phyloP scores from a whole-genome alignment of 1,140 invertebrate genomes.

The Drosophila kohkoa region DNA sequence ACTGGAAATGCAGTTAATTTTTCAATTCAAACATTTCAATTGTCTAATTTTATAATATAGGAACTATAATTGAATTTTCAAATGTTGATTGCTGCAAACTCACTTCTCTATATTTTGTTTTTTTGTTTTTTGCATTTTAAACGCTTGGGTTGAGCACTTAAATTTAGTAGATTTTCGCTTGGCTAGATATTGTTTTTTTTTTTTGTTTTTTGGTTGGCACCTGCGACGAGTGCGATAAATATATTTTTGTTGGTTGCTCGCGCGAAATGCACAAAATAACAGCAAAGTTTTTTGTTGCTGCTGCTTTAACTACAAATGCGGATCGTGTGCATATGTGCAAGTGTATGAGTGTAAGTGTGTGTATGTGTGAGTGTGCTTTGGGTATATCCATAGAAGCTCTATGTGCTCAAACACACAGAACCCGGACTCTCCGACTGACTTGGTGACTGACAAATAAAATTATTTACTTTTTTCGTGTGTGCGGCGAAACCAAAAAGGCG shows the following conservation, averaged over 20 bases:
- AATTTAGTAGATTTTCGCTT: not conserved
- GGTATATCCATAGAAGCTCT: slow-evolving; percentile 35
- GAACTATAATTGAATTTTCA: too few species aligned
- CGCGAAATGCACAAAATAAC: slow-evolving; percentile 26
- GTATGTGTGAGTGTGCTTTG: slow-evolving; percentile 3
- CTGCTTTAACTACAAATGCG: slow-evolving; percentile 6
- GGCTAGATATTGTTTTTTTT: not conserved
- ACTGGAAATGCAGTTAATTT: not conserved
- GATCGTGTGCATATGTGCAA: slow-evolving; percentile 3
- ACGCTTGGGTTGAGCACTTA: not conserved
- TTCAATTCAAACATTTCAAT: too few species aligned
- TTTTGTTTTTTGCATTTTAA: not conserved
- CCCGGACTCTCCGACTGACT: slow-evolving; percentile 51
- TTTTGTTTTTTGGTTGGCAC: not conserved
- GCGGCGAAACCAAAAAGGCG: slow-evolving; percentile 65
- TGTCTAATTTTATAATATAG: too few species aligned
- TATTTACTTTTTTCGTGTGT: slow-evolving; percentile 74
- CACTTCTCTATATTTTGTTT: too few species aligned
- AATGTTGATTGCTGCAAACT: too few species aligned
- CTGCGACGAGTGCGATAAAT: slow-evolving; percentile 7
- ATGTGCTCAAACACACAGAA: slow-evolving; percentile 51
- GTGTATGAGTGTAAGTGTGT: not conserved
- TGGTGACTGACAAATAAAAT: slow-evolving; percentile 66
- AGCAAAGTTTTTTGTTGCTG: not conserved
- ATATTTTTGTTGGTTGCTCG: not conserved